These are phyloP conservation scores for Drosophila nebulosa DNA, from an alignment of 1,140 invertebrate species.

Conservation along the genomic window DNA sequence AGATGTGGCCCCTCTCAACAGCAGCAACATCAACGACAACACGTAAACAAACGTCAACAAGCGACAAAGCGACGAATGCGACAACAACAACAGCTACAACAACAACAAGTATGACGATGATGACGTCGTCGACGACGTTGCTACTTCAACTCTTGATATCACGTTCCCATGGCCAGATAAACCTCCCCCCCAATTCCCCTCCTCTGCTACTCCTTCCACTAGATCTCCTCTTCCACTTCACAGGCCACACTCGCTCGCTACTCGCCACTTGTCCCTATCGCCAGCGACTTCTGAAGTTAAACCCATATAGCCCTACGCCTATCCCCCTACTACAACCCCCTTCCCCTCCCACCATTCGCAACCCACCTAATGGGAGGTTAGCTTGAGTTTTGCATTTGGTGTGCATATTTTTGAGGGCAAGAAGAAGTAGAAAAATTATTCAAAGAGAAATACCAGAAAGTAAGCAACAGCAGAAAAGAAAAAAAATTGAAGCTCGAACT, in stretches of 20 bases:
- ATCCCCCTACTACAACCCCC: background rate
- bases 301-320: no score
- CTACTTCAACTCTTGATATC: slow-evolving; percentile 41
- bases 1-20: slow-evolving; percentile 23
- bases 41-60: slow-evolving; percentile 54
- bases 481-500: background rate
- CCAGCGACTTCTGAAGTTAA: background rate
- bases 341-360: background rate
- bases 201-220: background rate
- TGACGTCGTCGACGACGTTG: slow-evolving; percentile 3
- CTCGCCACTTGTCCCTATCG: background rate
- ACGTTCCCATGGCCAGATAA: slow-evolving; percentile 37
- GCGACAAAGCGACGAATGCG: slow-evolving; percentile 14
- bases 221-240: slow-evolving; percentile 12
- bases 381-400: slow-evolving; percentile 24
- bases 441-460: background rate
- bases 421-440: background rate
- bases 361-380: background rate
- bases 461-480: background rate
- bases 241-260: background rate
- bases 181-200: background rate
- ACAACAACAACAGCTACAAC: slow-evolving; percentile 9
- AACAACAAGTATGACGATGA: slow-evolving; percentile 4
- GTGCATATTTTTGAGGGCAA: slow-evolving; percentile 32
- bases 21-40: slow-evolving; percentile 12